Evolutionary conservation across 2,888 invertebrate species (phyloP).

Genomic region (Gastracanthus pulcherrimus): DNA sequence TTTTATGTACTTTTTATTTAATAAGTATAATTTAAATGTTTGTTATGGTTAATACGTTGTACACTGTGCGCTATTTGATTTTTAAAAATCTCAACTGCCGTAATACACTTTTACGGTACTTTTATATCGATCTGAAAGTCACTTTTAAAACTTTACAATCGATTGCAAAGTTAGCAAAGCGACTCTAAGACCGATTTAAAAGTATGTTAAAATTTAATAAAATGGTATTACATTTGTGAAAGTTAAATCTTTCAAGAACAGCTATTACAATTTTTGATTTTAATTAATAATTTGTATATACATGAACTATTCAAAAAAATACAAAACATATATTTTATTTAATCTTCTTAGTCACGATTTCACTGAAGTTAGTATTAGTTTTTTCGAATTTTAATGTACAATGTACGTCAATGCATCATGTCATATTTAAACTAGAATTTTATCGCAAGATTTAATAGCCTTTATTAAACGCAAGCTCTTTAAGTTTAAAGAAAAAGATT

Average conservation of each 20-base stretch:
- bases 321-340: no score
- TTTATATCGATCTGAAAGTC: conserved; percentile 38
- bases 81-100: neutral
- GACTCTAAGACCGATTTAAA: conserved; percentile 34
- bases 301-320: no score
- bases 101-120: conserved; percentile 35
- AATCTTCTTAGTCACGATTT: no score
- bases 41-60: neutral
- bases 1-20: neutral
- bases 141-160: conserved; percentile 42
- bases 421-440: no score
- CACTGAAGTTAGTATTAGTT: no score
- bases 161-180: conserved; percentile 38
- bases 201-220: conserved; percentile 48
- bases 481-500: no score
- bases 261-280: neutral
- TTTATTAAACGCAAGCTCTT: no score
- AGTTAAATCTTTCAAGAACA: neutral
- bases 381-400: no score
- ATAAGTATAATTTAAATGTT: conserved; percentile 6
- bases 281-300: neutral
- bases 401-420: no score
- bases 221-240: conserved; percentile 17
- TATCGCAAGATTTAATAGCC: no score
- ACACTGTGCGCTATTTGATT: no score